These are phyloP conservation scores for Hydrotaea cyrtoneurina DNA, from an alignment of 2,888 invertebrate genomes.

Conservation along the genomic window DNA sequence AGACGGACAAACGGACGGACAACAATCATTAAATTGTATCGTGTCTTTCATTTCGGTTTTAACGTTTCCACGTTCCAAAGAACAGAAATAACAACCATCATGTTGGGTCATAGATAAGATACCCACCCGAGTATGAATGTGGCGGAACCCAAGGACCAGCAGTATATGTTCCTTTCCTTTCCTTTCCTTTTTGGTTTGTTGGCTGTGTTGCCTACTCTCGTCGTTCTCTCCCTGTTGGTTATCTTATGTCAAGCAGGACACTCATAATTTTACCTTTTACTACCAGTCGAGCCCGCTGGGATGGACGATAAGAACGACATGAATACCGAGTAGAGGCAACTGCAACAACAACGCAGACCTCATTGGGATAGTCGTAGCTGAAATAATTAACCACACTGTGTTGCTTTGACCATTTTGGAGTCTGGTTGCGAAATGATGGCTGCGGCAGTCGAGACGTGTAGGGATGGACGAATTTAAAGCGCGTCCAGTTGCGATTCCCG, in stretches of 20 bases:
- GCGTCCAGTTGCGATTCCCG: neutral
- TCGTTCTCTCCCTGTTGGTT: neutral
- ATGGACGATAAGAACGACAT: neutral
- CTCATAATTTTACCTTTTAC: slow-evolving; percentile 28
- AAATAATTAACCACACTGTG: slow-evolving; percentile 64
- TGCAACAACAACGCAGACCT: neutral
- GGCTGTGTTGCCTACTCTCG: no score
- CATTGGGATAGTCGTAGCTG: slow-evolving; percentile 9
- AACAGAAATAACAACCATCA: slow-evolving; percentile 18
- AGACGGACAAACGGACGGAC: neutral
- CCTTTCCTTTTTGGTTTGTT: neutral
- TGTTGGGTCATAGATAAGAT: slow-evolving; percentile 16
- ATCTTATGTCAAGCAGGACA: slow-evolving; percentile 30
- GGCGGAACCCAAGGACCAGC: neutral
- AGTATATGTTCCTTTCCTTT: neutral
- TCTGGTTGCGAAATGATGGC: neutral
- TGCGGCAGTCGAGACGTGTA: neutral
- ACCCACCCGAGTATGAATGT: slow-evolving; percentile 9
- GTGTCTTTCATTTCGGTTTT: neutral
- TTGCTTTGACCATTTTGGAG: slow-evolving; percentile 28
- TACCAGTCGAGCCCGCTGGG: neutral
- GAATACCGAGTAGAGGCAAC: neutral
- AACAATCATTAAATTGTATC: slow-evolving; percentile 46
- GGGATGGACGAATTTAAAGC: neutral
- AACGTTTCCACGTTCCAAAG: neutral